Evolutionary conservation across 2,113 vertebrate species (phyloP).

Genomic region (Brachyhypopomus occidentalis): DNA sequence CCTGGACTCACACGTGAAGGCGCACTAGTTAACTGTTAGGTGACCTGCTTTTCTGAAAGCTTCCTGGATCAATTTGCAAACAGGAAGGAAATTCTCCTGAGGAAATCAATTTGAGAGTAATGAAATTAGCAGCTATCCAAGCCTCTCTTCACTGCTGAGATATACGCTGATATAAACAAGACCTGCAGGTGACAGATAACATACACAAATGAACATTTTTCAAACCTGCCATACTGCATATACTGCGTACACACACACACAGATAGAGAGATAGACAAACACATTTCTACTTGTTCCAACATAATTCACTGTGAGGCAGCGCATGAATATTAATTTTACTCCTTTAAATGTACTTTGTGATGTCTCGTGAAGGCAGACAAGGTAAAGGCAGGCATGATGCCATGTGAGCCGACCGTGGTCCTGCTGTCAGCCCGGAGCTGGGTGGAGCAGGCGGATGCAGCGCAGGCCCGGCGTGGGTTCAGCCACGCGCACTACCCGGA

Average conservation of each 20-base stretch:
- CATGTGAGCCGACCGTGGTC: slow-evolving; percentile 43
- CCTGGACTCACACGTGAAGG: slow-evolving; percentile 6
- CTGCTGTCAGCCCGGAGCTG: slow-evolving; percentile 16
- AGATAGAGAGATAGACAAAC: neutral
- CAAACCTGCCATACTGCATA: slow-evolving; percentile 12
- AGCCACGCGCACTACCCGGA: neutral
- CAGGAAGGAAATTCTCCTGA: slow-evolving; percentile 53
- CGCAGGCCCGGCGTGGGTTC: slow-evolving; percentile 34
- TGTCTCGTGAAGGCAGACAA: slow-evolving; percentile 51
- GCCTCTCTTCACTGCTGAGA: slow-evolving; percentile 45
- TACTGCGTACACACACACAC: slow-evolving; percentile 15
- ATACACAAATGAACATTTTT: slow-evolving; percentile 47
- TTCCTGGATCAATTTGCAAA: slow-evolving; percentile 44
- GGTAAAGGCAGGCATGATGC: slow-evolving; percentile 38
- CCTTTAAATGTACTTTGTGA: slow-evolving; percentile 37
- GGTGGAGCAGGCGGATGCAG: slow-evolving; percentile 9
- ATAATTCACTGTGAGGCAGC: slow-evolving; percentile 28
- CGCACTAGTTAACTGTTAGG: slow-evolving; percentile 31
- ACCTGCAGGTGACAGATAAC: slow-evolving; percentile 58
- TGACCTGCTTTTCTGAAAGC: slow-evolving; percentile 44
- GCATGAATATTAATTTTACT: slow-evolving; percentile 48
- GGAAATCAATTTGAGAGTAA: slow-evolving; percentile 56
- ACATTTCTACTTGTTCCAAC: slow-evolving; percentile 33
- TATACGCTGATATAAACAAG: slow-evolving; percentile 49
- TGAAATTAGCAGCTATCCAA: slow-evolving; percentile 56